Evolutionary conservation across 2,797 vertebrate genomes (phyloP).

Genomic region (Sphaeramia orbicularis): DNA sequence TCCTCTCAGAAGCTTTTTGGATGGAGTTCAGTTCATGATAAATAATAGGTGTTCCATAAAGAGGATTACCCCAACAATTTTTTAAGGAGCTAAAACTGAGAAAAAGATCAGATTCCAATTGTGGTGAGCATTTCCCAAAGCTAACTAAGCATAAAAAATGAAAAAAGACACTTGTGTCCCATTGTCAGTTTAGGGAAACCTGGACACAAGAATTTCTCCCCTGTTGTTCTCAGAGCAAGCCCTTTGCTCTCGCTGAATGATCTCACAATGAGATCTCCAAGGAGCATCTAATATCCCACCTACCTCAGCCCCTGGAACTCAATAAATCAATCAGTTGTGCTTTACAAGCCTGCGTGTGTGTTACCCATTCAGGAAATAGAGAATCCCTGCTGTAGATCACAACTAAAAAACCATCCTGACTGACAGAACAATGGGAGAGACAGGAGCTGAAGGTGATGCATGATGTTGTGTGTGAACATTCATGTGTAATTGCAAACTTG

Average conservation of each 20-base stretch:
- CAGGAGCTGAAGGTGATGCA: constrained; percentile 36
- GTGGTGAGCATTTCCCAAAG: constrained; percentile 34
- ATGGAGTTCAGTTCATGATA: constrained; percentile 12
- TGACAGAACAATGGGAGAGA: constrained; percentile 73
- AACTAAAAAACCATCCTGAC: constrained; percentile 61
- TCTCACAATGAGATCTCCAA: constrained; percentile 65
- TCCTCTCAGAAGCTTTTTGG: constrained; percentile 5
- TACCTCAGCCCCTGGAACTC: constrained; percentile 60
- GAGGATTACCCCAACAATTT: constrained; percentile 23
- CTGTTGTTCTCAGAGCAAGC: constrained; percentile 51
- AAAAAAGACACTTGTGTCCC: constrained; percentile 22
- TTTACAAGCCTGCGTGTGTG: constrained; percentile 58
- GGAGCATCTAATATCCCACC: constrained; percentile 75
- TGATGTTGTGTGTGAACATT: constrained; percentile 16
- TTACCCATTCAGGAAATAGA: constrained; percentile 60
- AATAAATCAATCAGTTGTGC: constrained; percentile 79
- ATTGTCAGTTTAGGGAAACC: constrained; percentile 31
- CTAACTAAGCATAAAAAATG: constrained; percentile 27
- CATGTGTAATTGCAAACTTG: not conserved
- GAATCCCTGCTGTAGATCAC: constrained; percentile 56
- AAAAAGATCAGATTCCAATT: constrained; percentile 25
- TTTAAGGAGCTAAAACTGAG: constrained; percentile 22
- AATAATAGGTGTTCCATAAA: constrained; percentile 30
- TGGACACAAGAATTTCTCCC: constrained; percentile 52
- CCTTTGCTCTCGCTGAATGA: constrained; percentile 56